Base-by-base conservation (phyloP, 1,140 invertebrate genomes). In the Apis dorsata region DNA sequence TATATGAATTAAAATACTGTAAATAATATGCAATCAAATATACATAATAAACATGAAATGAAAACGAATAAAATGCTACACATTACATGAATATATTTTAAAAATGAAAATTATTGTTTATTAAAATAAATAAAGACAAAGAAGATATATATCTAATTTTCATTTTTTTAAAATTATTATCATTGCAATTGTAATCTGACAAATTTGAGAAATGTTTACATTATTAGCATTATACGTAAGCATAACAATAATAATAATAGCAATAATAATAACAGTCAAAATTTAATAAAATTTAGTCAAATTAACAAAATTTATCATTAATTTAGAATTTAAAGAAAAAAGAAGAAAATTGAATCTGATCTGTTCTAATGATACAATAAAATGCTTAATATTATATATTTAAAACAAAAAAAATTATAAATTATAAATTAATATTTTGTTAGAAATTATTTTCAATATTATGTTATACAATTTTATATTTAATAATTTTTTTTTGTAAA, bases 1-100 rank as follows among this genome's bases (percentile, higher is more conserved):
- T 71, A 76, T 74, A 76, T 55, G 34, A 44, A 76, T 66, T 55
- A 63, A 83, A 83, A 87, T 87, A 76, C 76, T 87, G 66, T 21
- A 53, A 62, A 62, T 55, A 21, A 15, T 71, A 71, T 21, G 34
- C 24, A 12, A 71, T 49, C n/a, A 5, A 55, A 66, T 59, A 60
- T 17, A 57, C 13, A 71, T 11, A 11, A 24, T 71, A 70, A 12
- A 63, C 44, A 21, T 13, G 11, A 44, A 10, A 34, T 1, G 28
- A 62, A 65, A 76, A 17, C 24, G 51, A 82, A 49, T 77, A 70
- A 83, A 83, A 82, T 76, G 59, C 51, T 34, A 69, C 15, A 51
- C 53, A n/a, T 59, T 68, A 53, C 19, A 24, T 21, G 28, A 81
- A 68, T 49, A 55, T 24, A 74, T 72, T 66, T 66, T 2, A 69